phyloP scores from a whole-genome alignment of 2,797 vertebrate genomes.

The Cheirogaleus major region DNA sequence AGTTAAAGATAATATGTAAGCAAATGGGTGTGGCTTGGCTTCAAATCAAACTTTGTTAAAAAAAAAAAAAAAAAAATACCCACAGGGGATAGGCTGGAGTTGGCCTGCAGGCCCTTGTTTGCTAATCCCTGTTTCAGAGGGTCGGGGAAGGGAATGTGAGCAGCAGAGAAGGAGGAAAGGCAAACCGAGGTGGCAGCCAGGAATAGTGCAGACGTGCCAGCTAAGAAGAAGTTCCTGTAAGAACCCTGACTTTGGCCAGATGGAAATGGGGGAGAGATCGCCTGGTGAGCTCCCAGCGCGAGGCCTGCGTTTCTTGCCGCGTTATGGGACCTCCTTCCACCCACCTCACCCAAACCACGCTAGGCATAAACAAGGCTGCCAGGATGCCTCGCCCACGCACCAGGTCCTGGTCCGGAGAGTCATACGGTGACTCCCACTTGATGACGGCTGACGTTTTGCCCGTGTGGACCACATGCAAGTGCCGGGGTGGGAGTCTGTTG shows the following conservation, averaged over 20 bases:
- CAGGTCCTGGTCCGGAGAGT: constrained; percentile 91
- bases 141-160: neutral
- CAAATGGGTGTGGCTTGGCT: neutral
- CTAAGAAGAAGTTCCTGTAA: neutral
- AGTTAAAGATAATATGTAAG: neutral
- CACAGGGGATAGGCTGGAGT: neutral
- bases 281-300: neutral
- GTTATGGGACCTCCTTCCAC: accelerated
- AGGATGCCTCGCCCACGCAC: constrained; percentile 76
- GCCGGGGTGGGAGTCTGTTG: constrained; percentile 96
- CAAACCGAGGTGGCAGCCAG: neutral
- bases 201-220: accelerated
- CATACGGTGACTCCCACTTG: constrained; percentile 98
- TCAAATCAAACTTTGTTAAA: neutral
- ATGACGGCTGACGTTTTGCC: constrained; percentile 91
- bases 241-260: too few species aligned
- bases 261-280: neutral
- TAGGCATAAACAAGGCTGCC: neutral
- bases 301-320: neutral
- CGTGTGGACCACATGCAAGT: constrained; percentile 91
- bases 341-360: neutral
- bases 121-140: neutral
- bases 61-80: neutral
- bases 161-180: neutral
- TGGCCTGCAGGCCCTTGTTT: neutral